Base-by-base conservation (phyloP, 1,140 invertebrate species). In the Solenopsis invicta region DNA sequence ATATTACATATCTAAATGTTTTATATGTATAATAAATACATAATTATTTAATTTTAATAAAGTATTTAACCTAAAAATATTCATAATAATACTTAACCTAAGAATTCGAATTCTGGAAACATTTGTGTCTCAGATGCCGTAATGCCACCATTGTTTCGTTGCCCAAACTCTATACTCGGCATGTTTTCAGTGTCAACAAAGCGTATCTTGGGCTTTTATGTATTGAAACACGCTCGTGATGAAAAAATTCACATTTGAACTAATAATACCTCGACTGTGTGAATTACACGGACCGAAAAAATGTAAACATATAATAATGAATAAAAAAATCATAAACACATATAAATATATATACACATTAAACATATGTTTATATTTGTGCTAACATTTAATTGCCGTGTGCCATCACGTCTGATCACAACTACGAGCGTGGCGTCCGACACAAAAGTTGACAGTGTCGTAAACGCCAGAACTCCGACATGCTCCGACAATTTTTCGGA, bases 41-140 rank as follows among this genome's bases (percentile, higher is more conserved):
- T n/a, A 54, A 74, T 13, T 37, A 74, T 34, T 41, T 41, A 41
- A 29, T 29, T 41, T 41, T 41, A 41, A 41, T 41, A 41, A 41
- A 67, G 9, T 18, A n/a, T 10, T 50, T 50, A 69, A 69, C 71
- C 50, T 29, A 45, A 67, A 45, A 77, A 24, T 5, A 50, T 52
- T 56, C 29, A 61, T n/a, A 45, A n/a, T 29, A 77, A 74, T 37
- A 41, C 56, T 90, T 52, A 87, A 93, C 92, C 92, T 45, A 91
- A 88, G 41, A 78, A 74, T 5, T 82, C 89, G n/a, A 93, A 81
- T 8, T 93, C 93, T 72, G 93, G 85, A 82, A 94, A 94, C 87
- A 92, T 93, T 56, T 87, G 87, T 88, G 91, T 86, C 16, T 91
- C 91, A 2, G 88, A 74, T 21, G 87, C 74, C 9, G 59, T 48